phyloP scores from a whole-genome alignment of 2,797 vertebrate species.

The Mareca strepera region DNA sequence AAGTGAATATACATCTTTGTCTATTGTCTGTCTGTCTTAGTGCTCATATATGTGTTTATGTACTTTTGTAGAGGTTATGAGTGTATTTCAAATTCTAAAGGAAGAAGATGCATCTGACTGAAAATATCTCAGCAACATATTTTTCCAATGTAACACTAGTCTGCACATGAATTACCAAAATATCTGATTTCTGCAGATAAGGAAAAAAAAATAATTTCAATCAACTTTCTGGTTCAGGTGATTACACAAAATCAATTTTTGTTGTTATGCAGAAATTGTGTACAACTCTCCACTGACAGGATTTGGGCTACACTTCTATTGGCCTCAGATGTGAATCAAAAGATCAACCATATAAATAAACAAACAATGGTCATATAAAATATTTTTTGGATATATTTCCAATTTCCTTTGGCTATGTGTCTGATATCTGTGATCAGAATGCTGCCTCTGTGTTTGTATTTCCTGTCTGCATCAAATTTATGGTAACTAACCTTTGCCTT shows the following conservation, averaged over 20 bases:
- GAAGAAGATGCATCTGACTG: neutral
- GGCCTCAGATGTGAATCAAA: neutral
- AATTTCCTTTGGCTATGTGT: neutral
- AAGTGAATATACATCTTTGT: neutral
- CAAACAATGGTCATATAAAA: neutral
- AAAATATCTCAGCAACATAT: neutral
- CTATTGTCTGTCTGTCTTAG: neutral
- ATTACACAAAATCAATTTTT: neutral
- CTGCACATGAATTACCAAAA: neutral
- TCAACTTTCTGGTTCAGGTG: neutral
- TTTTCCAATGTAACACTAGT: neutral
- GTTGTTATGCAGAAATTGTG: neutral
- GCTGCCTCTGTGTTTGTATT: neutral
- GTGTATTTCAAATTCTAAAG: neutral
- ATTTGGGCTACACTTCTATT: neutral
- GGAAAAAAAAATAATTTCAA: neutral
- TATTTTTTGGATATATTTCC: neutral
- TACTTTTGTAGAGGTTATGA: neutral
- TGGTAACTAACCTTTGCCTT: neutral
- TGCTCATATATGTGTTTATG: neutral
- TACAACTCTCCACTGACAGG: neutral
- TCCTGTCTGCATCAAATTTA: neutral
- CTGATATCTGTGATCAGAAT: neutral
- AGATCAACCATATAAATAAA: rapidly evolving
- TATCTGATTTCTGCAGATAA: neutral